A percentile compares a stretch with the other conserved stretches of the same genome.
These are phyloP conservation scores for Pseudomyrmex pallidus DNA, from an alignment of 1,140 invertebrate genomes.

Conservation along the genomic window DNA sequence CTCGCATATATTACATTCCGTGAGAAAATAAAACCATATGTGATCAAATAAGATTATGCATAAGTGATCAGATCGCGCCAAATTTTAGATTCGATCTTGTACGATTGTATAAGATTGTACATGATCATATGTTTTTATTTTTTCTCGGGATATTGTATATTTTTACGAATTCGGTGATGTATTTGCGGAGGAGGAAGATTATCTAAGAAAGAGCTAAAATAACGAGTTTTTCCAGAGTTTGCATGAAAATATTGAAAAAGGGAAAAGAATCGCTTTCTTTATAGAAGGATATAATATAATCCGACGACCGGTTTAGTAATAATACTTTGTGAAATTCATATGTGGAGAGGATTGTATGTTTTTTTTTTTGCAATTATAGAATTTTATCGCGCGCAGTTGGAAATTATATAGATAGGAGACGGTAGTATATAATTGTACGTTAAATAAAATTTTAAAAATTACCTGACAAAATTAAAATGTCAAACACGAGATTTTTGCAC, in stretches of 20 bases:
- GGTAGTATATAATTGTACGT: neutral
- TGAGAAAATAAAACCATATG: too few relatives aligned
- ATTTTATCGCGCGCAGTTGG: neutral
- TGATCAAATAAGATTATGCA: too few relatives aligned
- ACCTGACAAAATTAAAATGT: neutral
- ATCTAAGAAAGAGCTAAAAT: neutral
- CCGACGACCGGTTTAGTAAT: neutral
- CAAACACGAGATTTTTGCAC: neutral
- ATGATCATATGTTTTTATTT: too few relatives aligned
- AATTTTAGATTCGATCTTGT: too few relatives aligned
- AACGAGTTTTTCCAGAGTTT: neutral
- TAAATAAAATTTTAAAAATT: too few relatives aligned
- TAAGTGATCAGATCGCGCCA: too few relatives aligned
- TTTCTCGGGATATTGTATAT: neutral
- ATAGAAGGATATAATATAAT: neutral
- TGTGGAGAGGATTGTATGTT: neutral
- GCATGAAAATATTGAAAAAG: neutral
- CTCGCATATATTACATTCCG: too few relatives aligned
- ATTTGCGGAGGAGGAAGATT: neutral
- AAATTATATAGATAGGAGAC: neutral
- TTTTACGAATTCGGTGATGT: neutral
- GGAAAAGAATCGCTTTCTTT: conserved; percentile 4
- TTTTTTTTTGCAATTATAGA: neutral
- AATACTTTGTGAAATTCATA: neutral
- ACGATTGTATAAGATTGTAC: too few relatives aligned